These are phyloP conservation scores for Gryllus longicercus DNA, from an alignment of 2,888 invertebrate species.

Conservation along the genomic window DNA sequence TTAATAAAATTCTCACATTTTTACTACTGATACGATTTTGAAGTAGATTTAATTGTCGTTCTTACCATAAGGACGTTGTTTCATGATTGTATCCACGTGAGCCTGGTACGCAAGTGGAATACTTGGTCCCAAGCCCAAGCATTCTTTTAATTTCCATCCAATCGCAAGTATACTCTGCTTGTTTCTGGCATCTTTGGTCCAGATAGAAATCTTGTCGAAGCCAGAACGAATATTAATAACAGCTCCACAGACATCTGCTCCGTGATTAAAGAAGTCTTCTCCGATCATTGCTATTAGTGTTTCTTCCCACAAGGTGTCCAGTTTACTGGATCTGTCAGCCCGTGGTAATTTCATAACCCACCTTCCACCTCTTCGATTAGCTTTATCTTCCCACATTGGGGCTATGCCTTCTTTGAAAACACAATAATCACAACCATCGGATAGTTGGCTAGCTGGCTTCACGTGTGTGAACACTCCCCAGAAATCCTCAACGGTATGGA, in stretches of 20 bases:
- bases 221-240: conserved; percentile 91
- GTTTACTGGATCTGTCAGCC: conserved; percentile 67
- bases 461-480: conserved; percentile 71
- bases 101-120: background rate
- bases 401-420: conserved; percentile 81
- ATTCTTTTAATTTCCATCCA: conserved; percentile 53
- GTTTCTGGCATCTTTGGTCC: conserved; percentile 83
- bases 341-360: conserved; percentile 86
- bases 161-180: conserved; percentile 79
- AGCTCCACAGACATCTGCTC: conserved; percentile 93
- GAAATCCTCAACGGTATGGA: background rate
- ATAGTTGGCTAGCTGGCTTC: conserved; percentile 78
- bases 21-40: too few relatives aligned
- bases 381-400: conserved; percentile 57
- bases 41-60: background rate
- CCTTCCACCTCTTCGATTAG: conserved; percentile 80
- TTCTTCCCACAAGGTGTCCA: conserved; percentile 86
- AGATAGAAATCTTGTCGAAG: conserved; percentile 90
- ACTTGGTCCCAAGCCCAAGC: background rate
- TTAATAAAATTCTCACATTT: too few relatives aligned
- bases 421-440: conserved; percentile 82
- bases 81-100: background rate
- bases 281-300: conserved; percentile 86
- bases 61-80: background rate
- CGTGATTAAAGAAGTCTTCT: conserved; percentile 88